Evolutionary conservation across 64 coral and sea anemone genomes (phyloP).

Genomic region (Acropora tenuis): DNA sequence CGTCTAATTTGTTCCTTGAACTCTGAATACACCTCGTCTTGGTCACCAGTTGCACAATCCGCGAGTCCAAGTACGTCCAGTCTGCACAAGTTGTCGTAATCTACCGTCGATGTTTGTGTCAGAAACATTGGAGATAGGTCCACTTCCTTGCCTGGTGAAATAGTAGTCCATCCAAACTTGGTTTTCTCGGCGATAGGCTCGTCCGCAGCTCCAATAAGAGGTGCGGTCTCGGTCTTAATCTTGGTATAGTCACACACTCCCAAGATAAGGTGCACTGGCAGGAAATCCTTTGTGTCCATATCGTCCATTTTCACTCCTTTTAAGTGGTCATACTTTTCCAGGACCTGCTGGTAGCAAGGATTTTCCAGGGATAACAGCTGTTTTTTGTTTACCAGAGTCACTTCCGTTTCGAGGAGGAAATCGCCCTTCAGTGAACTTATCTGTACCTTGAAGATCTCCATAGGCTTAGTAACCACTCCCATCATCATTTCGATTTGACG

Average conservation of each 20-base stretch:
- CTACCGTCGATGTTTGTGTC: not conserved
- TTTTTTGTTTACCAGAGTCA: slow-evolving; percentile 18
- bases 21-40: slow-evolving; percentile 17
- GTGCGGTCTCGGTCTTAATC: slow-evolving; percentile 33
- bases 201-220: slow-evolving; percentile 14
- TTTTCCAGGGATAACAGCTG: slow-evolving; percentile 31
- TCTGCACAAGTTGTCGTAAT: not conserved
- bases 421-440: slow-evolving; percentile 18
- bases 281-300: slow-evolving; percentile 7
- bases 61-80: not conserved
- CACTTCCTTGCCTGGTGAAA: slow-evolving; percentile 27
- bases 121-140: not conserved
- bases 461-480: not conserved
- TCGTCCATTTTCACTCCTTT: slow-evolving; percentile 26
- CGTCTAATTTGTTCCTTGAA: not conserved
- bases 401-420: not conserved
- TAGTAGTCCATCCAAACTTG: slow-evolving; percentile 23
- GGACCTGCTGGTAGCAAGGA: slow-evolving; percentile 12
- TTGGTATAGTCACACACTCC: slow-evolving; percentile 29
- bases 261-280: slow-evolving; percentile 27
- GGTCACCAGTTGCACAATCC: slow-evolving; percentile 21
- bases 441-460: slow-evolving; percentile 9
- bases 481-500: slow-evolving; percentile 30
- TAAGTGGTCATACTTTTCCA: slow-evolving; percentile 19
- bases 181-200: slow-evolving; percentile 5